Base-by-base conservation (phyloP, 2,888 invertebrate genomes). In the Scaptomyza flava region DNA sequence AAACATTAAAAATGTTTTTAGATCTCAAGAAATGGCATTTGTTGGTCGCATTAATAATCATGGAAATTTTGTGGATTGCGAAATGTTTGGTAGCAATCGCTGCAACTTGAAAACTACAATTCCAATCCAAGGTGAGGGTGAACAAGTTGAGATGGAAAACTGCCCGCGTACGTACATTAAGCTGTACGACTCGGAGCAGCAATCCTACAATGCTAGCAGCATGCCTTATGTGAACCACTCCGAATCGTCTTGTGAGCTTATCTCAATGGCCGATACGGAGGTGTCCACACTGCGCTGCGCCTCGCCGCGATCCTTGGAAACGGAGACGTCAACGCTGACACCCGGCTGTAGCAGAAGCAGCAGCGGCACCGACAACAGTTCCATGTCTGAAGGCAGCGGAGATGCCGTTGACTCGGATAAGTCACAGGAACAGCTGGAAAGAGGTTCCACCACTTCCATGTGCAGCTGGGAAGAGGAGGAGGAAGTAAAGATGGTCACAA, bases 401-500 rank as follows among this genome's bases (percentile, higher is more conserved):
- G 52, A 36, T 2, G 30, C 41, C 2, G 46, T 12, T 14, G 45
- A 43, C 2, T 27, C 1, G 17, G 34, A 14, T 9, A n/a, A 31
- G 7, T 4, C 33, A 17, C 42, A 38, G 0, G 42, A 41, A 14
- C 45, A 31, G 14, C 48, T 20, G 23, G 77, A 82, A 6, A 60
- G 72, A 9, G 69, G 68, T 12, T 89, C 82, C 2, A 89, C 68
- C 0, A 75, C 67, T 1, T 82, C 82, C n/a, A 72, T 84, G 50
- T 84, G 82, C 63, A 89, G 82, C 58, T 82, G 84, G 82, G 87
- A 83, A 30, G 87, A 81, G 62, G 81, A 72, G 81, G 84, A 81
- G 23, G 87, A 81, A 58, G 84, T 80, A 8, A 68, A 69, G 6
- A 34, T 48, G 2, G n/a, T 66, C 20, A 8, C 33, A 5, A 27